Base-by-base conservation (phyloP, 1,140 invertebrate genomes). In the Euschistus heros region DNA sequence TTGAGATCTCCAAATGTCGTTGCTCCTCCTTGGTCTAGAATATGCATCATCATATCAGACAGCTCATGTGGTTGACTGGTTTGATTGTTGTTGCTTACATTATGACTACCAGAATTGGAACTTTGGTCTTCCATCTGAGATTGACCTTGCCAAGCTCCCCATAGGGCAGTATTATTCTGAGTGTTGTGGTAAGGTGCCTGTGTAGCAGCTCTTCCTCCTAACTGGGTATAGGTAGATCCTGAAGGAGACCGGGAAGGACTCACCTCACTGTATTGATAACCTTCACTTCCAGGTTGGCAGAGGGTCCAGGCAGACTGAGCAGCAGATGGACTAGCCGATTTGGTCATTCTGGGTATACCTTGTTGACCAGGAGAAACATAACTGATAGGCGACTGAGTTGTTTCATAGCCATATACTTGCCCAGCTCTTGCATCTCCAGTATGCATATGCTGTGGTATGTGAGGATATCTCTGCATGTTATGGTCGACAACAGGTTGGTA, bases 21-120 rank as follows among this genome's bases (percentile, higher is more conserved):
- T 17, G 85, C 81, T 22, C 84, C 86, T 68, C 85, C 83, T 73
- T 89, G 88, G 76, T 94, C 91, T 13, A 87, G 79, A 22, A 97
- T 81, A 84, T 97, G 95, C 76, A 95, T 91, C 68, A 97, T 81
- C 68, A 97, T 81, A 71, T 97, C 93, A 27, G 91, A 89, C 27
- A 96, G 82, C 78, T 97, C 92, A 72, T 92, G 44, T 50, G 80
- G 77, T 22, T 75, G 75, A 26, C 22, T 63, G 2, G 44, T 14
- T 52, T 50, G 44, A 8, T 63, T 47, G n/a, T 20, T 30, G 15
- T 24, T 18, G n/a, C 44, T 52, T 6, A 63, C 59, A n/a, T 18
- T 42, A 7, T 61, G 59, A 26, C 33, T 61, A 24, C 26, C 55
- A 70, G 70, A 10, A 79, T 76, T 46, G 75, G 76, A 59, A 24